A percentile compares a stretch with the other conserved stretches of the same genome.
These are phyloP conservation scores for Trisateles emortualis DNA, from an alignment of 2,888 invertebrate species.

Conservation along the genomic window DNA sequence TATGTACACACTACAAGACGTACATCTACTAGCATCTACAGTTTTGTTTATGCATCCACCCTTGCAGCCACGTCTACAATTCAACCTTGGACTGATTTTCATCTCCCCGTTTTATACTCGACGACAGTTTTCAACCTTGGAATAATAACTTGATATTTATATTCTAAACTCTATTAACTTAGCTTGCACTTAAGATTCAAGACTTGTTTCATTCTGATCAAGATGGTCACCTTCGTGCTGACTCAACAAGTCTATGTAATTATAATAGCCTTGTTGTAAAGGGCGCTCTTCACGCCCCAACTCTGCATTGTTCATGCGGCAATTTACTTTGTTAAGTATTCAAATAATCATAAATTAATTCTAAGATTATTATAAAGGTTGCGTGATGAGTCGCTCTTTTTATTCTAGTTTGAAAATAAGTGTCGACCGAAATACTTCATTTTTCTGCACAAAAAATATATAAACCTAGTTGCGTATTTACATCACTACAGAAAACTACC, in stretches of 20 bases:
- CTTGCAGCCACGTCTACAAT: not conserved
- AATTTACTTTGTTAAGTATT: constrained; percentile 6
- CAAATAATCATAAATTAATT: constrained; percentile 4
- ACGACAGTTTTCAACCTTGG: not conserved
- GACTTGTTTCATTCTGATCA: constrained; percentile 5
- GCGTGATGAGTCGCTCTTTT: not conserved
- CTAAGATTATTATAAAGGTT: not conserved
- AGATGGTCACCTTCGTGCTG: constrained; percentile 8
- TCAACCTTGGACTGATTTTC: not conserved
- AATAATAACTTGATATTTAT: not conserved
- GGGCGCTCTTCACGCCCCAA: not conserved
- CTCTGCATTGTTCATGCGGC: constrained; percentile 10
- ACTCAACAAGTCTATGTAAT: constrained; percentile 15
- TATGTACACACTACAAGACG: not conserved
- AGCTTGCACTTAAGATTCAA: constrained; percentile 16
- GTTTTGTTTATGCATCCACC: not conserved
- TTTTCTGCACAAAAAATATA: too few relatives aligned
- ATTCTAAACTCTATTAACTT: not conserved
- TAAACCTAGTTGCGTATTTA: too few relatives aligned
- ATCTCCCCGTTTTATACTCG: not conserved
- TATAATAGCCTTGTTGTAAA: constrained; percentile 6
- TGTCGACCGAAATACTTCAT: too few relatives aligned
- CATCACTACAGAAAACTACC: too few relatives aligned
- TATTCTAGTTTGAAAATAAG: too few relatives aligned
- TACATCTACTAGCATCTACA: not conserved